Evolutionary conservation across 2,888 invertebrate genomes (phyloP).

Genomic region (Drosophila greeni): DNA sequence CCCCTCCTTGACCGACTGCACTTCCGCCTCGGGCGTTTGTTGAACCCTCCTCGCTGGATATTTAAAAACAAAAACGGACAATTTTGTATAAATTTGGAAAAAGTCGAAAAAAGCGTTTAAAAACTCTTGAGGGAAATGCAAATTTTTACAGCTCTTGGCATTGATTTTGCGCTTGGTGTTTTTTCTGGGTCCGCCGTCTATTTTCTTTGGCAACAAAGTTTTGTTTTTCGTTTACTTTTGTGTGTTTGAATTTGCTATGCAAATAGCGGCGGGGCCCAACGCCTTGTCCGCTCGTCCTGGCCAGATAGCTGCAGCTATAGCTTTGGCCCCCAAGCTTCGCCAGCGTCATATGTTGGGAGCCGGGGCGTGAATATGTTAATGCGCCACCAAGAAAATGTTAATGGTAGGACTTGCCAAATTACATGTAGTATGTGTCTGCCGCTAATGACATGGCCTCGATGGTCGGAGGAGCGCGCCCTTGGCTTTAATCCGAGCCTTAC

Average conservation of each 20-base stretch:
- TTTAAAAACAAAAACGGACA: constrained; percentile 49
- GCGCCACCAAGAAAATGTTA: constrained; percentile 7
- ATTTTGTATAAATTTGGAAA: constrained; percentile 53
- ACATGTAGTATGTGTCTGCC: neutral
- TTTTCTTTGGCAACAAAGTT: constrained; percentile 63
- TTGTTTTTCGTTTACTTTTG: constrained; percentile 61
- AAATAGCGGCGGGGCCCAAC: constrained; percentile 55
- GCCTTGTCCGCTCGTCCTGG: constrained; percentile 3
- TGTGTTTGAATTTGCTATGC: constrained; percentile 70
- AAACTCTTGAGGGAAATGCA: constrained; percentile 62
- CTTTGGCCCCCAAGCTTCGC: neutral
- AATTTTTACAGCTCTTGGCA: constrained; percentile 69
- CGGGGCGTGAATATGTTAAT: constrained; percentile 13
- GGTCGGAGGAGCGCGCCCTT: constrained; percentile 1
- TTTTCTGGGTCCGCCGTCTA: constrained; percentile 22
- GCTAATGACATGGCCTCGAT: constrained; percentile 9
- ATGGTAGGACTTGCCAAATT: constrained; percentile 3
- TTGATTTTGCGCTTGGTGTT: constrained; percentile 65
- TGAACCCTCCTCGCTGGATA: constrained; percentile 54
- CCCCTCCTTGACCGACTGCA: constrained; percentile 62
- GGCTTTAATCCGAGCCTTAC: constrained; percentile 15
- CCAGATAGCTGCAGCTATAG: neutral
- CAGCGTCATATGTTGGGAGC: constrained; percentile 1
- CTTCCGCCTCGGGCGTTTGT: constrained; percentile 65
- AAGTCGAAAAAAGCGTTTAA: constrained; percentile 27